phyloP scores from a whole-genome alignment of 23 tunicate genomes.

The Oikopleura albicans region DNA sequence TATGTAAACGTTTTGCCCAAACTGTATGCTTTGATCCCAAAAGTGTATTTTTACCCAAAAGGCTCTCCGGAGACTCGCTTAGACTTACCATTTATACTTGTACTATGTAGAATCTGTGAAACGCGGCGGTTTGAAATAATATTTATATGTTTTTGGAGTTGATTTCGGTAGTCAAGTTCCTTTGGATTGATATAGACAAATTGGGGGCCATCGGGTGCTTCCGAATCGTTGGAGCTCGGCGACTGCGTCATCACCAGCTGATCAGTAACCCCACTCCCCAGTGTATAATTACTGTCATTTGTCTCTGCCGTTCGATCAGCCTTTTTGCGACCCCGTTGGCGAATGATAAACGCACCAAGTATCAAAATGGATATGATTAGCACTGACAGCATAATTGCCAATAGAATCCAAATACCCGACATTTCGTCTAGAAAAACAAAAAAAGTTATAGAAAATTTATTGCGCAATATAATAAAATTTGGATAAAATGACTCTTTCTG shows the following conservation, averaged over 20 bases:
- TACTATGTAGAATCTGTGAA: neutral
- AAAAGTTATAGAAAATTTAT: too few relatives aligned
- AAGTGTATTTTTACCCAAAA: too few relatives aligned
- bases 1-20: too few relatives aligned
- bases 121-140: neutral
- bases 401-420: neutral
- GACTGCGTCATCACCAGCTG: neutral
- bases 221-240: neutral
- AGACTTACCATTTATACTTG: neutral
- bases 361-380: neutral
- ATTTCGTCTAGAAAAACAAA: neutral
- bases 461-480: too few relatives aligned
- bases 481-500: too few relatives aligned
- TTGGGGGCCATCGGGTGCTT: neutral
- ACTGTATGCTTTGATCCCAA: too few relatives aligned
- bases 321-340: neutral
- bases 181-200: neutral
- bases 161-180: neutral
- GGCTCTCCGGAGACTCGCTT: too few relatives aligned
- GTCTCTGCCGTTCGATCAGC: neutral
- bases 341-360: neutral
- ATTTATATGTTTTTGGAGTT: neutral
- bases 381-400: neutral
- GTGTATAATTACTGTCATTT: neutral
- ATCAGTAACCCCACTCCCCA: constrained; percentile 1